Evolutionary conservation across 2,113 vertebrate species (phyloP).

Genomic region (Bubalus kerabau): DNA sequence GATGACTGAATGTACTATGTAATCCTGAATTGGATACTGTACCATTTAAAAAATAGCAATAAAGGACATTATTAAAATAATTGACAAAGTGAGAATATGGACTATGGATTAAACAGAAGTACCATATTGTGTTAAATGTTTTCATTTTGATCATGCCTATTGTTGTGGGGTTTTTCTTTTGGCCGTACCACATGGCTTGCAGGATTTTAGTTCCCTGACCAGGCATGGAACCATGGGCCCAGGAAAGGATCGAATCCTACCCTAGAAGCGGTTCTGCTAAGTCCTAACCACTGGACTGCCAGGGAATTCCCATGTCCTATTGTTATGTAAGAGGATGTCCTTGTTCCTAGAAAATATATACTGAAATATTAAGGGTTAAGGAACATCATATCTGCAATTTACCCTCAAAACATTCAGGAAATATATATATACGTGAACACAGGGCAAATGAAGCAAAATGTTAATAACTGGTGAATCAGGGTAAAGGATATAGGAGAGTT

Average conservation of each 20-base stretch:
- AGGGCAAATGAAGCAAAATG: not conserved
- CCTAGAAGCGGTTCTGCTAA: not conserved
- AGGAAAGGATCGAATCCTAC: not conserved
- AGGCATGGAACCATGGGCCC: not conserved
- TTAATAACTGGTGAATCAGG: not conserved
- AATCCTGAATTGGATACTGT: not conserved
- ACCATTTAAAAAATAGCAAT: not conserved
- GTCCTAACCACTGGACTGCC: not conserved
- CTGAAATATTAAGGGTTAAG: not conserved
- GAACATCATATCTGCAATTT: not conserved
- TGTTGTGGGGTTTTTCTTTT: not conserved
- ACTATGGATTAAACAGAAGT: not conserved
- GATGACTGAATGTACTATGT: not conserved
- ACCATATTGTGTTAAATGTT: not conserved
- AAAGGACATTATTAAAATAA: not conserved
- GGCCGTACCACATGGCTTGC: rapidly evolving
- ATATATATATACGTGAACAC: not conserved
- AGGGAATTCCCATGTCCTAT: not conserved
- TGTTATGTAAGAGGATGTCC: not conserved
- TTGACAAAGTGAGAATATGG: not conserved
- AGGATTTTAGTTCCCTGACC: not conserved
- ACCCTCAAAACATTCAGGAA: not conserved
- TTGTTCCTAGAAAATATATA: not conserved
- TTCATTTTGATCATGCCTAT: not conserved
- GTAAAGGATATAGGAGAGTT: not conserved